Evolutionary conservation across 2,797 vertebrate genomes (phyloP), one percentile per base, ranked within the genome.

Genomic region (Xiphorhynchus erythropygius): DNA sequence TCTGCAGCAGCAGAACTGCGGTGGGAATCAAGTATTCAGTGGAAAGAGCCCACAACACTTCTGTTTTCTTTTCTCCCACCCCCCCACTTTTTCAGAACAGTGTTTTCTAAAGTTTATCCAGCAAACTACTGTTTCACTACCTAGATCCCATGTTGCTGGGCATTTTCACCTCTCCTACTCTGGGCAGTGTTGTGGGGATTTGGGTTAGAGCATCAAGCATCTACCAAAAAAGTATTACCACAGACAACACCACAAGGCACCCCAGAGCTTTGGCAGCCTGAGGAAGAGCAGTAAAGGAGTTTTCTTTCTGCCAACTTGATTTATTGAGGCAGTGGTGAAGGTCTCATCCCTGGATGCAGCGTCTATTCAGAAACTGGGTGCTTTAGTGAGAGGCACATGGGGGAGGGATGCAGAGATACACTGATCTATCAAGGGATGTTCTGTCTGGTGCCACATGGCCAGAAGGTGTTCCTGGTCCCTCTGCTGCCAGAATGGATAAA

Each of bases 341-440:
- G 12, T 7, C 8, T 44, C n/a, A 49, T 5, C 22, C 56, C 49
- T 2, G 3, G 41, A 6, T 11, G 10, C 8, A 55, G 44, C 28
- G 4, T 27, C 55, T 81, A 21, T 8, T 37, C 28, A 74, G 53
- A 59, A 37, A 22, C 6, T 7, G 16, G 15, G 13, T 16, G 50
- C 39, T 46, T 12, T 2, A 59, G n/a, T 4, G 6, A 37, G 23
- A 64, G 35, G 44, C 22, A 28, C 8, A 4, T 1, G 5, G 6
- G 50, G 11, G 16, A 52, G 32, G 41, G 53, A 42, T 56, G 44
- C 57, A 37, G 8, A 2, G 3, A 8, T 46, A 17, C 39, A 6
- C 39, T 2, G 3, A 71, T 42, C 27, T 49, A 13, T 35, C 0
- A 4, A 24, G 33, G 39, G 37, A 2, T 12, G 18, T 5, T 74